phyloP scores from a whole-genome alignment of 2,797 vertebrate species.

The Cuniculus paca region DNA sequence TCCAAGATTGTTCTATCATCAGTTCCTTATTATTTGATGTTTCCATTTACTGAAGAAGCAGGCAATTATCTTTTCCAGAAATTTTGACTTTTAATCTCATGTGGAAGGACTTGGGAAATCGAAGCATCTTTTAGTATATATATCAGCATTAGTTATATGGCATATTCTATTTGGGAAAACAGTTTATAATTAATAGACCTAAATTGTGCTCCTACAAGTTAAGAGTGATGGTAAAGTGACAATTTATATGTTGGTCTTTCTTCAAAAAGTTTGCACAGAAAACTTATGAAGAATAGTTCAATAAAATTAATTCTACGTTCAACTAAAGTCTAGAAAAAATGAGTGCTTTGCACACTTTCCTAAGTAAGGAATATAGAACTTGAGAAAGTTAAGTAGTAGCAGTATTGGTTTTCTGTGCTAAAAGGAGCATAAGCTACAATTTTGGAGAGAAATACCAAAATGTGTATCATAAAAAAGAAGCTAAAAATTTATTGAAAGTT shows the following conservation, averaged over 20 bases:
- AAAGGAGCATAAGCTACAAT: not conserved
- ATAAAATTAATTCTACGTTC: constrained; percentile 28
- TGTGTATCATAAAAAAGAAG: not conserved
- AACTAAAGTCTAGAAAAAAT: not conserved
- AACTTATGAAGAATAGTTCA: not conserved
- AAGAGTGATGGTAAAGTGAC: not conserved
- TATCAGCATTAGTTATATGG: not conserved
- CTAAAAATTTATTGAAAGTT: not conserved
- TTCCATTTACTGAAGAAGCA: not conserved
- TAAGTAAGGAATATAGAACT: not conserved
- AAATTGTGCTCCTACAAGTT: not conserved
- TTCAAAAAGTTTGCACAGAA: not conserved
- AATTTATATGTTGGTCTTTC: not conserved
- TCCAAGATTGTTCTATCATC: not conserved
- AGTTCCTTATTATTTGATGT: not conserved
- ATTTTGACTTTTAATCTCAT: not conserved
- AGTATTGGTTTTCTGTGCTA: not conserved
- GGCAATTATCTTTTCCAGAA: not conserved
- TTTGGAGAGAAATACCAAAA: not conserved
- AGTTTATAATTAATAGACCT: not conserved
- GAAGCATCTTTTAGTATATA: not conserved
- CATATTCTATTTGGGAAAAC: not conserved
- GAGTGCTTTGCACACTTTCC: not conserved
- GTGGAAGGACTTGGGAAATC: not conserved
- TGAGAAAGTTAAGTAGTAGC: not conserved